Evolutionary conservation across 2,888 invertebrate species (phyloP), one percentile per base, ranked within the genome.

Genomic region (Eugnorisma glareosa): DNA sequence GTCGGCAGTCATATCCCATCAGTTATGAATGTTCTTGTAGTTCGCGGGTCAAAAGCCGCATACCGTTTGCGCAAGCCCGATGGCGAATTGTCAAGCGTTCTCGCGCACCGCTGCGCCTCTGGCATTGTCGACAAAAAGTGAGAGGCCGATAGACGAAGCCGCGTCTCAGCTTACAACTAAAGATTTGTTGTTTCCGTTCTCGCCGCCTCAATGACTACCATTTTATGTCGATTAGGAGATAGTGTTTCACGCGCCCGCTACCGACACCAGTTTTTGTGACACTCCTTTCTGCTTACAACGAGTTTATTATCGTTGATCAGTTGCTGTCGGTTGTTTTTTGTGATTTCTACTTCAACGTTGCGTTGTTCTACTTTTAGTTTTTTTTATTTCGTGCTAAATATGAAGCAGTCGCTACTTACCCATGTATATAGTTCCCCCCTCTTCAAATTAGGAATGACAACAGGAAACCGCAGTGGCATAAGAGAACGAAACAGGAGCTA

Each of bases 181-280:
- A 95, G 96, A 96, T 95, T 96, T 95, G 94, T 95, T 95, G 94
- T 96, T 96, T 96, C 96, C 96, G 96, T 92, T 96, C 94, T 94
- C 93, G 94, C 93, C 94, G 95, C 94, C 93, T 95, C 95, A 96
- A 96, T 96, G 96, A 93, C 95, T 96, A 95, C 96, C 95, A 96
- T 95, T 96, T 96, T 96, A 93, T 96, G 94, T 95, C 95, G 96
- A 96, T 96, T 94, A 94, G 93, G 89, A 96, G 96, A 96, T 96
- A 96, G 95, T 95, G 95, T 96, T 96, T 95, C 96, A 96, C 93
- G 94, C 94, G 94, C 93, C 90, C 93, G 96, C 96, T 96, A 96
- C 96, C 93, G 95, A 95, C 93, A 93, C 95, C 93, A 94, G 90
- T 96, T 96, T 96, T 96, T 96, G 93, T 96, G 94, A 94, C 95